Conservation (phyloP, 2,113 vertebrate genomes). For the Eubucco bourcierii region DNA sequence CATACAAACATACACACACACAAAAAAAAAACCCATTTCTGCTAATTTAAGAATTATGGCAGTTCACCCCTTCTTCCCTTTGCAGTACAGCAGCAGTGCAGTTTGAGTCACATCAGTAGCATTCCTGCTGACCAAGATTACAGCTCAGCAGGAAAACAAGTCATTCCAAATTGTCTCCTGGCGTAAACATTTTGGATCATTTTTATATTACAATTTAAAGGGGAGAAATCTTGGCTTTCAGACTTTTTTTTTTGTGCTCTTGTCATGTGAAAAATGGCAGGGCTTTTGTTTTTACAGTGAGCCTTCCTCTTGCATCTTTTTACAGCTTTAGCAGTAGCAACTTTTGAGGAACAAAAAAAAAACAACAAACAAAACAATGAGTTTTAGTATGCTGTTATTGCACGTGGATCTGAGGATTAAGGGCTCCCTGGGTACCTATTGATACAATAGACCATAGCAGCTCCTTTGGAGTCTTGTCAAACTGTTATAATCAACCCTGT, state of each 20-base stretch:
- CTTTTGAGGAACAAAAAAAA: neutral
- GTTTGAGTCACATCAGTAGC: slow-evolving; percentile 47
- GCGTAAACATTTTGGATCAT: slow-evolving; percentile 60
- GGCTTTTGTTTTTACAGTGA: slow-evolving; percentile 38
- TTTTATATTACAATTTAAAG: slow-evolving; percentile 42
- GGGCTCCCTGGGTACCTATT: slow-evolving; percentile 47
- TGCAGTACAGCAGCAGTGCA: neutral
- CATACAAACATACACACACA: neutral
- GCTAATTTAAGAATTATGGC: slow-evolving; percentile 57
- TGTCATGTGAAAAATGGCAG: slow-evolving; percentile 26
- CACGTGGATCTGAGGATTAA: slow-evolving; percentile 36
- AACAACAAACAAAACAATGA: neutral
- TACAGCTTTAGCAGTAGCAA: slow-evolving; percentile 12
- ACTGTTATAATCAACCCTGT: slow-evolving; percentile 46
- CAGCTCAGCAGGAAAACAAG: slow-evolving; percentile 64
- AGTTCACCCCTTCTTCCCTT: slow-evolving; percentile 40
- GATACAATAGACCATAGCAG: slow-evolving; percentile 44
- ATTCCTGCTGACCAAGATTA: slow-evolving; percentile 65
- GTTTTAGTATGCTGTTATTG: slow-evolving; percentile 52
- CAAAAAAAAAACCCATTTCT: neutral
- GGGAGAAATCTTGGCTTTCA: slow-evolving; percentile 2
- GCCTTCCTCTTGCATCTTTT: slow-evolving; percentile 3
- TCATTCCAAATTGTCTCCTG: slow-evolving; percentile 63
- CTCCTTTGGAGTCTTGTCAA: slow-evolving; percentile 31
- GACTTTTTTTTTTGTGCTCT: slow-evolving; percentile 36